A percentile compares a stretch with the other conserved stretches of the same genome.
phyloP scores from a whole-genome alignment of 2,113 vertebrate species.

The Paracanthobrama guichenoti region DNA sequence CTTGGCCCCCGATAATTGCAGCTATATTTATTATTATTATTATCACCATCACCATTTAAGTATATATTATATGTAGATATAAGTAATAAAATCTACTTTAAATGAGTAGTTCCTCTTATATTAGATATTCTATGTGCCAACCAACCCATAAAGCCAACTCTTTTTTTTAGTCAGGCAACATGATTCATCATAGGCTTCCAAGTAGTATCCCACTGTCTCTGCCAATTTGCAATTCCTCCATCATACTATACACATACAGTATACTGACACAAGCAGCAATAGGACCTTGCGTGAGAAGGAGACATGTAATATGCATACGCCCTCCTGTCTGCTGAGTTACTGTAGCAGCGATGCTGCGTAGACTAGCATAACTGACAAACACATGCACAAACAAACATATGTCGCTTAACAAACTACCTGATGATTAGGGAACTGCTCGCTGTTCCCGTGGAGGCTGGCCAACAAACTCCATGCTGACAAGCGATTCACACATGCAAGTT shows the following conservation, averaged over 20 bases:
- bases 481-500: constrained; percentile 1
- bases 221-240: background rate
- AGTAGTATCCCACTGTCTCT: background rate
- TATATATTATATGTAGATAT: background rate
- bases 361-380: background rate
- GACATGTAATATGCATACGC: constrained; percentile 8
- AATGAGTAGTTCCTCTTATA: background rate
- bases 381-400: background rate
- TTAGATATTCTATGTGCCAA: background rate
- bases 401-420: background rate
- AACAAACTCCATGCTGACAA: constrained; percentile 10
- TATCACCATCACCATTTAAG: background rate
- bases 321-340: constrained; percentile 19
- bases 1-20: no score
- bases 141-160: background rate
- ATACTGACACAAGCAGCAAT: constrained; percentile 4
- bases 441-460: background rate
- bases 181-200: constrained; percentile 1
- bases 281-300: constrained; percentile 31
- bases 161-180: background rate
- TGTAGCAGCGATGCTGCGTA: background rate
- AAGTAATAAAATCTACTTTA: background rate
- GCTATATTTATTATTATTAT: background rate
- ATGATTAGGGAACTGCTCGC: background rate
- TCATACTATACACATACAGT: constrained; percentile 9